phyloP scores from a whole-genome alignment of 2,888 invertebrate genomes.

The Spilarctia lutea region DNA sequence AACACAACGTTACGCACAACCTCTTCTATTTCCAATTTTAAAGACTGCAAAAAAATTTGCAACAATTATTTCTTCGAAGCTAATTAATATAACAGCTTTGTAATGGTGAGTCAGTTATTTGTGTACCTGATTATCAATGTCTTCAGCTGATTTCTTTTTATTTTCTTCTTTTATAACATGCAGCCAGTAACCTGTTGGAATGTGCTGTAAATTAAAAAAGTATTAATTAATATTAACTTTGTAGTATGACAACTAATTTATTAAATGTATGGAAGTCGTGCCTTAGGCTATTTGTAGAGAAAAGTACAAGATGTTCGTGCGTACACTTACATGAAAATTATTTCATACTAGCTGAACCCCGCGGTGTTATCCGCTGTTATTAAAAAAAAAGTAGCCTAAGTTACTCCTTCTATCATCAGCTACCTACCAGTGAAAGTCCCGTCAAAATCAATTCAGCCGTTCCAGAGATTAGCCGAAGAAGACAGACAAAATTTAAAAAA shows the following conservation, averaged over 20 bases:
- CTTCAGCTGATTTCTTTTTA: constrained; percentile 54
- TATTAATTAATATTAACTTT: neutral
- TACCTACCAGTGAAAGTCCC: too few species aligned
- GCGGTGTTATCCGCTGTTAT: too few species aligned
- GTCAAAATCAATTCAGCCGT: too few species aligned
- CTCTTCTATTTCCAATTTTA: constrained; percentile 66
- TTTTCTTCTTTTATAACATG: constrained; percentile 71
- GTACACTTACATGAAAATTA: too few species aligned
- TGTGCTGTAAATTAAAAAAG: constrained; percentile 66
- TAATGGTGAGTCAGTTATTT: neutral
- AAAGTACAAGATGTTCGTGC: too few species aligned
- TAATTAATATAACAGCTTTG: too few species aligned
- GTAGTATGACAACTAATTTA: neutral
- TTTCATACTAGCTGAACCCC: too few species aligned
- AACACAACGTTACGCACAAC: constrained; percentile 55
- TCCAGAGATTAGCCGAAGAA: too few species aligned
- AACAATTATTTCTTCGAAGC: neutral
- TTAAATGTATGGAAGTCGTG: neutral
- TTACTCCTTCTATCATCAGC: too few species aligned
- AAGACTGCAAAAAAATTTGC: constrained; percentile 51
- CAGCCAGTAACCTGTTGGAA: constrained; percentile 75
- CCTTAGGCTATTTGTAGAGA: too few species aligned
- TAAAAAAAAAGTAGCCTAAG: too few species aligned
- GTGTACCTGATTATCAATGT: constrained; percentile 57
- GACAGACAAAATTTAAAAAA: too few species aligned